phyloP scores from a whole-genome alignment of 2,888 invertebrate genomes.

The Unio delphinus region DNA sequence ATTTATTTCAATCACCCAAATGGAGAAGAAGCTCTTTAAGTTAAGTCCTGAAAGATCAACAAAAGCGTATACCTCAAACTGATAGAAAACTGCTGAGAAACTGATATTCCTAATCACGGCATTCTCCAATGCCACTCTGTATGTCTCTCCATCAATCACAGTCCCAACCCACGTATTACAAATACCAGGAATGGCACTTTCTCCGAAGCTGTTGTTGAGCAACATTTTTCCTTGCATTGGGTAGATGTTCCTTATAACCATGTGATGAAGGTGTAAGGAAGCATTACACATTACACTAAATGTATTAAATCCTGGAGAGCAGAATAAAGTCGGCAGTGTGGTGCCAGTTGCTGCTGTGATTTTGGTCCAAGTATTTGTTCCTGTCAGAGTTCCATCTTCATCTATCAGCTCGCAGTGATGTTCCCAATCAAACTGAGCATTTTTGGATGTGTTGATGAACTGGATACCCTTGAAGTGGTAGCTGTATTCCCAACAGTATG shows the following conservation, averaged over 20 bases:
- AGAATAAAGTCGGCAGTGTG: conserved; percentile 34
- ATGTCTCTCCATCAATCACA: conserved; percentile 43
- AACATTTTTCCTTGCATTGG: conserved; percentile 54
- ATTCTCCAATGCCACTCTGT: conserved; percentile 51
- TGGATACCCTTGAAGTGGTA: conserved; percentile 34
- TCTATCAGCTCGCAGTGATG: conserved; percentile 54
- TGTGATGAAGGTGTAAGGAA: conserved; percentile 52
- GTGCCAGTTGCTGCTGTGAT: conserved; percentile 48
- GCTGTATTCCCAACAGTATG: conserved; percentile 54
- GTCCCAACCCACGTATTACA: conserved; percentile 63
- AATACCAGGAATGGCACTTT: conserved; percentile 34
- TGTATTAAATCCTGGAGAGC: conserved; percentile 14
- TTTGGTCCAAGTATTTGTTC: conserved; percentile 29
- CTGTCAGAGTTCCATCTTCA: conserved; percentile 60
- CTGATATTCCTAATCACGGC: conserved; percentile 62
- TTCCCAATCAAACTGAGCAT: conserved; percentile 38
- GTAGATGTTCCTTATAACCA: conserved; percentile 54
- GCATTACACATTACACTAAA: conserved; percentile 42
- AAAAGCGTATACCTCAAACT: conserved; percentile 45
- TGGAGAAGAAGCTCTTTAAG: too few relatives aligned
- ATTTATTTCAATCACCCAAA: too few relatives aligned
- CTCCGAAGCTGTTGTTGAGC: conserved; percentile 53
- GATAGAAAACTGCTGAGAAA: conserved; percentile 51
- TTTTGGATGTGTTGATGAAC: conserved; percentile 52
- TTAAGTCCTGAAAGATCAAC: too few relatives aligned